Base-by-base conservation (phyloP, 2,113 vertebrate species). In the Seriola quinqueradiata region DNA sequence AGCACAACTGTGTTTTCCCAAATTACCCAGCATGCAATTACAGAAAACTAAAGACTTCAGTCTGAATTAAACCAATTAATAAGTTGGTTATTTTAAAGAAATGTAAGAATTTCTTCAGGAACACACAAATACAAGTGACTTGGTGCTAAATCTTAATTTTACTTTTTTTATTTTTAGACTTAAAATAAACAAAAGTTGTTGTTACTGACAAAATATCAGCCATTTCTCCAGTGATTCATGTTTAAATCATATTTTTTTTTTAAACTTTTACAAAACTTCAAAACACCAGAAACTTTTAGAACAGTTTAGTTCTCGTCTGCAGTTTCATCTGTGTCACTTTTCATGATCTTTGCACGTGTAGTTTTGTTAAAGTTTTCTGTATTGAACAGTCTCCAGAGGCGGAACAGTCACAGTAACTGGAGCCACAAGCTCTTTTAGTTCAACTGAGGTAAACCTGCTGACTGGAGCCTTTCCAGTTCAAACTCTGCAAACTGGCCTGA, bases 361-460 rank as follows among this genome's bases (percentile, higher is more conserved):
- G n/a, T 58, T 60, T 55, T 61, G 10, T 28, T 46, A 0, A 8
- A 8, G 50, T 60, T 10, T 52, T 38, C 6, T 36, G 7, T 42
- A 10, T 46, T 65, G 50, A 76, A 55, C 19, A 0, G 23, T 42
- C 21, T 61, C 59, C 52, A 36, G 66, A 76, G 67, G 36, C 2
- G 16, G 57, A 54, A 21, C 58, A 10, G 40, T 28, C 44, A 58
- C 2, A 42, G 9, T 42, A 42, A 11, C 25, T 5, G 36, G 55
- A 66, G 52, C 23, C 71, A 63, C 44, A 38, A 42, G 68, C 61
- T 61, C 58, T 68, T 84, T 82, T 84, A 81, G 88, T 91, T 88
- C 88, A 91, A 0, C 76, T 82, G 87, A 84, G 88, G 89, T 87
- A 89, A 92, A 91, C 73, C 86, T 86, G 66, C 90, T 80, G 83